Evolutionary conservation across 1,140 invertebrate species (phyloP).

Genomic region (Pseudomyrmex gracilis): DNA sequence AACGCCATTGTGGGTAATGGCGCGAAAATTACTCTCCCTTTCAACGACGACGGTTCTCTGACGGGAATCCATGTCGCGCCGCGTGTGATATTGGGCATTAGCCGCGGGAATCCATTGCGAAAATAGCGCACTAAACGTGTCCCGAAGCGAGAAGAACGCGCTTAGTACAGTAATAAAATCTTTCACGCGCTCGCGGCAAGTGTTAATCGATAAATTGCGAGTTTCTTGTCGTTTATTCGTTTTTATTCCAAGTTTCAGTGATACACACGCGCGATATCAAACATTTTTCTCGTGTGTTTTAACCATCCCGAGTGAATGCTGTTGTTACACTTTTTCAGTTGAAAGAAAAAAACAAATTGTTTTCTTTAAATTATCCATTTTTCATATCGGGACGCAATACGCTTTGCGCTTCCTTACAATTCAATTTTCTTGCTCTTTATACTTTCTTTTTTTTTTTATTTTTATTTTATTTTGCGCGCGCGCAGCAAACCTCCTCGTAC

Average conservation of each 20-base stretch:
- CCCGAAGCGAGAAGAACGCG: not conserved
- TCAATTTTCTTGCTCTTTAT: not conserved
- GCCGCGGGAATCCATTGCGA: not conserved
- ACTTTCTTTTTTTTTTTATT: not conserved
- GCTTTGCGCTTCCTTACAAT: not conserved
- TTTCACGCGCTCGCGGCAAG: not conserved
- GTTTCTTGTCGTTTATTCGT: too few species aligned
- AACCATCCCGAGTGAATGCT: not conserved
- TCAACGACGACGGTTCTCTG: not conserved
- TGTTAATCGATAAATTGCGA: slow-evolving; percentile 5
- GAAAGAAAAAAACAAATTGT: not conserved
- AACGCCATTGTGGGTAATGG: slow-evolving; percentile 18
- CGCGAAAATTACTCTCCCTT: not conserved
- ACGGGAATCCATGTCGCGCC: not conserved
- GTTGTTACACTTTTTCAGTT: not conserved
- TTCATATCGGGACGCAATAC: not conserved
- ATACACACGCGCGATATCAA: not conserved
- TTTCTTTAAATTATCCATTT: not conserved
- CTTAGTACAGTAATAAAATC: slow-evolving; percentile 7
- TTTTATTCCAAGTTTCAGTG: not conserved
- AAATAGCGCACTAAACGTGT: not conserved
- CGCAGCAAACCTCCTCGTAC: not conserved
- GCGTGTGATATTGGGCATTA: slow-evolving; percentile 9
- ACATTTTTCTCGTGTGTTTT: not conserved
- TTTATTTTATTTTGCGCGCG: not conserved